Conservation (phyloP, 2,888 invertebrate genomes). For the Perizoma flavofasciatum region DNA sequence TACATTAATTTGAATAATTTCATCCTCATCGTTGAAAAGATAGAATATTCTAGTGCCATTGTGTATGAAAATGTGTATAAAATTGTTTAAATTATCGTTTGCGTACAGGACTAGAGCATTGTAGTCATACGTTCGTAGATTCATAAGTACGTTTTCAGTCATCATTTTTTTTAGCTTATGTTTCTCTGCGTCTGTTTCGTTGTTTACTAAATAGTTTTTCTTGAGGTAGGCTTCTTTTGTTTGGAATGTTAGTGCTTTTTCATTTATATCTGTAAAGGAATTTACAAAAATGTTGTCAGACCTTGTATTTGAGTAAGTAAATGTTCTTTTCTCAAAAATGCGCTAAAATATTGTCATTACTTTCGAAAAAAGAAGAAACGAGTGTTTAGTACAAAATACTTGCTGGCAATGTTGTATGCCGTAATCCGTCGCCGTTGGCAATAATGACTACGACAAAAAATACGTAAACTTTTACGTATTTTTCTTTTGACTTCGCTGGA, state of each 20-base stretch:
- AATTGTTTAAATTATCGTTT: slow-evolving; percentile 96
- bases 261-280: slow-evolving; percentile 90
- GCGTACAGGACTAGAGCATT: slow-evolving; percentile 94
- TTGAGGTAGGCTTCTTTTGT: slow-evolving; percentile 91
- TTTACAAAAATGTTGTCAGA: background rate
- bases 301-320: background rate
- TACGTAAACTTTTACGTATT: too few relatives aligned
- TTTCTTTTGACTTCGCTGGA: too few relatives aligned
- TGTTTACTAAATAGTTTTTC: slow-evolving; percentile 90
- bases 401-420: too few relatives aligned
- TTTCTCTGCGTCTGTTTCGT: slow-evolving; percentile 85
- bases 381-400: too few relatives aligned
- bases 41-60: slow-evolving; percentile 92
- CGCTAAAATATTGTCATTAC: too few relatives aligned
- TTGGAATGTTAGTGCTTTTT: slow-evolving; percentile 94
- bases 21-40: slow-evolving; percentile 91
- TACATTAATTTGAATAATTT: slow-evolving; percentile 91
- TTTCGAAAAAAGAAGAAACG: too few relatives aligned
- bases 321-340: background rate
- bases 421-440: too few relatives aligned
- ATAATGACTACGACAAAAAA: too few relatives aligned
- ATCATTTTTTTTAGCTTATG: slow-evolving; percentile 89
- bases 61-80: slow-evolving; percentile 93
- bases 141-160: slow-evolving; percentile 92
- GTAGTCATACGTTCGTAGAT: slow-evolving; percentile 93